phyloP scores from a whole-genome alignment of 2,888 invertebrate genomes.

The Fragum whitleyi region DNA sequence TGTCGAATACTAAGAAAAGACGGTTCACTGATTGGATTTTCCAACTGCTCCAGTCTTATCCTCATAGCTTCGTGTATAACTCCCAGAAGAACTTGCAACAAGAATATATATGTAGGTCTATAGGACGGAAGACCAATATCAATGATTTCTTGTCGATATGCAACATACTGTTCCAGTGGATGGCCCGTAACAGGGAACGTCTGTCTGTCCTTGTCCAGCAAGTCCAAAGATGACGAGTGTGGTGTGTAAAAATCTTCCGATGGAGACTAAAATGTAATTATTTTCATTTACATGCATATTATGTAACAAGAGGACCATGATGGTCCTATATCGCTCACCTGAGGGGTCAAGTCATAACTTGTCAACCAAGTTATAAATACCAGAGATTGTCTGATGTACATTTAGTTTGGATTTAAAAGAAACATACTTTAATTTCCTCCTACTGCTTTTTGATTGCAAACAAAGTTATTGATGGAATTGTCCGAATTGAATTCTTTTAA shows the following conservation, averaged over 20 bases:
- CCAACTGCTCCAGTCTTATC: conserved; percentile 90
- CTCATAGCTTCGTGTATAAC: conserved; percentile 96
- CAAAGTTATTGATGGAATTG: too few relatives aligned
- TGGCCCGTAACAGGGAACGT: conserved; percentile 55
- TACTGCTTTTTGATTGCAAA: too few relatives aligned
- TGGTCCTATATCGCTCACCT: conserved; percentile 6
- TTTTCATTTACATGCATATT: not conserved
- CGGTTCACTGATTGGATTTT: conserved; percentile 87
- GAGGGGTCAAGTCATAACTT: too few relatives aligned
- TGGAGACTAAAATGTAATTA: conserved; percentile 37
- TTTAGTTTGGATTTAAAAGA: too few relatives aligned
- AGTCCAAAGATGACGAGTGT: conserved; percentile 69
- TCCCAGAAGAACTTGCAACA: conserved; percentile 94
- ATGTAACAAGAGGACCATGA: conserved; percentile 8
- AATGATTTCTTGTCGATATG: conserved; percentile 88
- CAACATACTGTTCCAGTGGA: conserved; percentile 72
- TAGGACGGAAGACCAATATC: conserved; percentile 94
- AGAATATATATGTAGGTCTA: conserved; percentile 92
- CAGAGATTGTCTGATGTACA: too few relatives aligned
- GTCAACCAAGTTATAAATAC: too few relatives aligned
- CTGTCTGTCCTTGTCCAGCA: conserved; percentile 58
- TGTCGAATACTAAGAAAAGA: conserved; percentile 95
- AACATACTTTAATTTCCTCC: too few relatives aligned
- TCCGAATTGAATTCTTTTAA: too few relatives aligned
- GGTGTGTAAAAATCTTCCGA: conserved; percentile 63